Percentiles rank a stretch among this genome's conserved stretches.
Evolutionary conservation across 2,113 vertebrate genomes (phyloP).

Genomic region (Phalacrocorax pelagicus): DNA sequence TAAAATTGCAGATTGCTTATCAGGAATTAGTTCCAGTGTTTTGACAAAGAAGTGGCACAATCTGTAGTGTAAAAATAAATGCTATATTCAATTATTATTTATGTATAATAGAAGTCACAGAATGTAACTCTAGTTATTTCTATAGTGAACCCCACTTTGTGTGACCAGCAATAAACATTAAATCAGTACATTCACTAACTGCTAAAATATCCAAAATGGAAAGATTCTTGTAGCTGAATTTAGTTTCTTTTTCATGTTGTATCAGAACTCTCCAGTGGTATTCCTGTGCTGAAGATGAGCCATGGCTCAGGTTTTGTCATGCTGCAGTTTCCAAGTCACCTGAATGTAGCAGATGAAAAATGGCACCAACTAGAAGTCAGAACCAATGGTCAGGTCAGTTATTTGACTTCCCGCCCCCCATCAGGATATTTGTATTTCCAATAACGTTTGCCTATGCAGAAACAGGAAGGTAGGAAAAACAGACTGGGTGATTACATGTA

Average conservation of each 20-base stretch:
- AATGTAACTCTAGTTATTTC: neutral
- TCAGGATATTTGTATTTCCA: neutral
- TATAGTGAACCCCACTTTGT: neutral
- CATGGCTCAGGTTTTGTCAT: constrained; percentile 81
- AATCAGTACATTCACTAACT: neutral
- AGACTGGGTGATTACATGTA: neutral
- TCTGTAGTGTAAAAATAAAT: neutral
- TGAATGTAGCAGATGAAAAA: constrained; percentile 85
- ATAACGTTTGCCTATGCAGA: neutral
- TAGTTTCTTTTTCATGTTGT: neutral
- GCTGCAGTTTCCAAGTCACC: constrained; percentile 83
- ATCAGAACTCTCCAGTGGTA: constrained; percentile 81
- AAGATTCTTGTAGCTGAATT: neutral
- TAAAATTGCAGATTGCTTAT: neutral
- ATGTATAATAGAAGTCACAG: neutral
- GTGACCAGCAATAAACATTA: neutral
- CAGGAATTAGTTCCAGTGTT: neutral
- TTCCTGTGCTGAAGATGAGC: constrained; percentile 87
- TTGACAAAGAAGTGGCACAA: neutral
- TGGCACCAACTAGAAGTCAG: constrained; percentile 89
- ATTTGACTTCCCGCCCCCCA: neutral
- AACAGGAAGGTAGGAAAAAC: neutral
- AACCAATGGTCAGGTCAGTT: constrained; percentile 84
- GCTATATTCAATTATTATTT: neutral
- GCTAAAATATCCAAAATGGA: neutral